Percentiles rank a stretch among this genome's conserved stretches.
phyloP scores from a whole-genome alignment of 1,140 invertebrate species.

The Portunus trituberculatus region DNA sequence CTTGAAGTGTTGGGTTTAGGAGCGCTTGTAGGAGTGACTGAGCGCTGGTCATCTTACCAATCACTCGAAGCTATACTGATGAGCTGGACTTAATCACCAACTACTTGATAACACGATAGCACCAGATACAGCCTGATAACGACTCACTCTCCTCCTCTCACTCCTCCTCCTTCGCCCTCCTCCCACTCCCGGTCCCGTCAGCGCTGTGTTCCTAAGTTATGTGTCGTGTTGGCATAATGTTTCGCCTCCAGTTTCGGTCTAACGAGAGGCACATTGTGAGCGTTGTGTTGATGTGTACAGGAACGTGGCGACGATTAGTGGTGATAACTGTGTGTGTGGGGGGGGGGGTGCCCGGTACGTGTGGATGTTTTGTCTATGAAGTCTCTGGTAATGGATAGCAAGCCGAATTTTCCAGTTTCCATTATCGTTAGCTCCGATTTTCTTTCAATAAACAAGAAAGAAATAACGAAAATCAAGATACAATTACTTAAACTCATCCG shows the following conservation, averaged over 20 bases:
- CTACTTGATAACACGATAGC: conserved; percentile 53
- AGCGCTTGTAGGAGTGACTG: background rate
- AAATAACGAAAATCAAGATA: too few species aligned
- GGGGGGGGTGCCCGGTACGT: background rate
- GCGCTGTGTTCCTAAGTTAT: background rate
- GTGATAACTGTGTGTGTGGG: background rate
- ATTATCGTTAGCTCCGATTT: too few species aligned
- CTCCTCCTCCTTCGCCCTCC: background rate
- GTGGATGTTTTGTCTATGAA: too few species aligned
- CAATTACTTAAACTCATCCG: too few species aligned
- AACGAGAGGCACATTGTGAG: background rate
- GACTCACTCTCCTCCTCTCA: background rate
- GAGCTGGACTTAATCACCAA: conserved; percentile 52
- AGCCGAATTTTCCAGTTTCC: too few species aligned
- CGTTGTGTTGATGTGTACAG: background rate
- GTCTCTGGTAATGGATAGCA: too few species aligned
- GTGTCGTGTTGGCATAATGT: background rate
- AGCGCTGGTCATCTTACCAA: conserved; percentile 45
- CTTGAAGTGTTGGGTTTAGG: background rate
- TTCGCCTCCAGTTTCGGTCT: background rate
- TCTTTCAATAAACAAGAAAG: too few species aligned
- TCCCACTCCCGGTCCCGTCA: background rate
- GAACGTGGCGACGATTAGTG: background rate
- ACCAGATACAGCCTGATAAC: conserved; percentile 36
- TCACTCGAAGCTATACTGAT: conserved; percentile 54